Conservation (phyloP, 2,797 vertebrate genomes). For the Hyperoplus lanceolatus region DNA sequence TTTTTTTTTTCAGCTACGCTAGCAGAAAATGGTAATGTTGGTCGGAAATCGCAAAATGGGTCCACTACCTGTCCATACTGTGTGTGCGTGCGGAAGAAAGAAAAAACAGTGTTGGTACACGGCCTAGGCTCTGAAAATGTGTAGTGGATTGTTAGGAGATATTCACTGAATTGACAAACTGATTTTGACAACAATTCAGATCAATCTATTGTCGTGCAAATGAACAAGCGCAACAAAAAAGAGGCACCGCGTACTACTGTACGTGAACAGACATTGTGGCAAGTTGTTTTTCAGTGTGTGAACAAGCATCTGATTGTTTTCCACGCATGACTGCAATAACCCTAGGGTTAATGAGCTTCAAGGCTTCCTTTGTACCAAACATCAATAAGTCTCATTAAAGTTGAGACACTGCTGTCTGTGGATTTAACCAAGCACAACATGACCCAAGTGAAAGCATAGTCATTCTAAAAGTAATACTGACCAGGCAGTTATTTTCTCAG, state of each 20-base stretch:
- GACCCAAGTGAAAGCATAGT: slow-evolving; percentile 15
- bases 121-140: too few relatives aligned
- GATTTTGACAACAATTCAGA: not conserved
- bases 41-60: too few relatives aligned
- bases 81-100: too few relatives aligned
- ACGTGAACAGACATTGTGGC: slow-evolving; percentile 3
- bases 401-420: slow-evolving; percentile 17
- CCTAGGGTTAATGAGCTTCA: slow-evolving; percentile 46
- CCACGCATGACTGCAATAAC: slow-evolving; percentile 15
- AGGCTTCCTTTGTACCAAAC: slow-evolving; percentile 37
- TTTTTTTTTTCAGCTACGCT: not conserved
- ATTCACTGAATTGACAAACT: too few relatives aligned
- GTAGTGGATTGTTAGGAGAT: too few relatives aligned
- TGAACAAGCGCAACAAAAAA: not conserved
- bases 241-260: not conserved
- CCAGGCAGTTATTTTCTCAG: slow-evolving; percentile 34
- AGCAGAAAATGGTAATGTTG: not conserved
- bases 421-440: slow-evolving; percentile 29
- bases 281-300: slow-evolving; percentile 6
- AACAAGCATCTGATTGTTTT: slow-evolving; percentile 30
- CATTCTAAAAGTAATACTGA: slow-evolving; percentile 29
- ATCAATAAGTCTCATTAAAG: slow-evolving; percentile 48
- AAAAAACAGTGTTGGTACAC: too few relatives aligned
- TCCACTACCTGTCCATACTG: too few relatives aligned
- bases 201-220: not conserved